Base-by-base conservation (phyloP, 2,888 invertebrate species). In the Omphaloscelis lunosa region DNA sequence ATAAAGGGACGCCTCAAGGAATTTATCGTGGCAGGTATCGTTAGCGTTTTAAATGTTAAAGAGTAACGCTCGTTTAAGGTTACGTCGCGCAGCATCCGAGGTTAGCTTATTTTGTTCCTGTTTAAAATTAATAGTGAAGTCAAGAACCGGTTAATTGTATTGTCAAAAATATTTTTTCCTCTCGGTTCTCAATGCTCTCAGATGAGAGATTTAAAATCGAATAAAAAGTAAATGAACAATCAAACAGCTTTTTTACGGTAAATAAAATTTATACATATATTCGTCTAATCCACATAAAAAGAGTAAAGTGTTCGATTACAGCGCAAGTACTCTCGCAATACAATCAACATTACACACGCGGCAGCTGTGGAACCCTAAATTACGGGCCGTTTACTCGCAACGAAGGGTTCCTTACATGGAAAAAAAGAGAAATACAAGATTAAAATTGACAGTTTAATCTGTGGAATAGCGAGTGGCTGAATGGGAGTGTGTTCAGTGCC, bases 291-390 rank as follows among this genome's bases (percentile, higher is more conserved):
- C 92, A 84, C 87, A 92, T 92, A 93, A 94, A 93, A 85, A 92
- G 91, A 93, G 92, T 89, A 89, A 88, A 93, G 90, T 91, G 92
- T 95, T 94, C 94, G 93, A 94, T 95, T 93, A 90, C 90, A 89
- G 82, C 83, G 84, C 83, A 84, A 88, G 90, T 86, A 86, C 85
- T 77, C 89, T 91, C 91, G 92, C 95, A 95, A 96, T 96, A 95
- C 96, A 96, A 96, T 96, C 95, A 96, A 93, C 95, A 95, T 96
- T 95, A 96, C 93, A 91, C 92, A 93, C 90, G 94, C 89, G 92
- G 92, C 96, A 96, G 96, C 95, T 96, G 96, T 89, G 93, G 93
- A 93, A 91, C 94, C 94, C 95, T 95, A 95, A 95, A 95, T 95
- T 95, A 95, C 94, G 93, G 90, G 90, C 87, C 94, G 93, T 93